phyloP scores from a whole-genome alignment of 2,113 vertebrate species.

The Candoia aspera region DNA sequence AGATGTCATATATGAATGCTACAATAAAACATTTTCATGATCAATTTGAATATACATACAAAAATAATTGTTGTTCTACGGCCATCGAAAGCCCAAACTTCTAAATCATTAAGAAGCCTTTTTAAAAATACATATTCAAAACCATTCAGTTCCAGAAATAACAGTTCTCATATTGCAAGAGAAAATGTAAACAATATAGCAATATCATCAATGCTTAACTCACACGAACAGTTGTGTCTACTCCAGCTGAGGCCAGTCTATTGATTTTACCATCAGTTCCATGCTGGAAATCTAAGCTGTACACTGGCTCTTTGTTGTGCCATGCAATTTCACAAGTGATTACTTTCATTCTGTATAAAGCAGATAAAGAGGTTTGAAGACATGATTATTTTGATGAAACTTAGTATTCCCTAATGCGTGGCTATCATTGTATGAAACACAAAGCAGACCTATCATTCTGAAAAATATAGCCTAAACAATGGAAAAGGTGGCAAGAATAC shows the following conservation, averaged over 20 bases:
- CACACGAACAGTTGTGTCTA: slow-evolving; percentile 91
- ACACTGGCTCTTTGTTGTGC: slow-evolving; percentile 98
- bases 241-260: slow-evolving; percentile 91
- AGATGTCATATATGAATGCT: background rate
- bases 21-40: background rate
- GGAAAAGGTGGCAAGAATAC: no score
- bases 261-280: slow-evolving; percentile 78
- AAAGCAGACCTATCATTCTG: no score
- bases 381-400: rapidly evolving
- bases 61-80: background rate
- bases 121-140: background rate
- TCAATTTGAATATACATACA: background rate
- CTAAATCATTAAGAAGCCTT: background rate
- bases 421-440: background rate
- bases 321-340: slow-evolving; percentile 96
- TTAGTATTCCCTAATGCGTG: background rate
- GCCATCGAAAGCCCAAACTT: background rate
- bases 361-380: background rate
- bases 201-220: slow-evolving; percentile 30
- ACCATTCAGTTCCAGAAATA: background rate
- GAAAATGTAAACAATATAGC: background rate
- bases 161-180: background rate
- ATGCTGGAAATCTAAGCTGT: slow-evolving; percentile 95
- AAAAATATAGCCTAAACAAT: no score
- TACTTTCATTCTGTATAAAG: slow-evolving; percentile 85